phyloP scores from a whole-genome alignment of 2,797 vertebrate genomes.

The Galaxias olidus region DNA sequence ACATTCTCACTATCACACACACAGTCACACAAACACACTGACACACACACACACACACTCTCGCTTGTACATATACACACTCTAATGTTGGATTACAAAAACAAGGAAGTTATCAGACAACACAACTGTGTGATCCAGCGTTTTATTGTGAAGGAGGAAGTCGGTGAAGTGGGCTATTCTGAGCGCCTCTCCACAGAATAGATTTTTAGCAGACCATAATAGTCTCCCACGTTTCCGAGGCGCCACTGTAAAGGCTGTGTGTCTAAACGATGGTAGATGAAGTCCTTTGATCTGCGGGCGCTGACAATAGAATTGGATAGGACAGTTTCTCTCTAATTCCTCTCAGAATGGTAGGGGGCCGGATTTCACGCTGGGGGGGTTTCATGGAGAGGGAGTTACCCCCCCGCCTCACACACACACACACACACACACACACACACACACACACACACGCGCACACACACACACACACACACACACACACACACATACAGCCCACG shows the following conservation, averaged over 20 bases:
- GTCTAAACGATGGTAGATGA: conserved; percentile 46
- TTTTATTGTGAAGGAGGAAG: conserved; percentile 27
- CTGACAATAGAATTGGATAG: conserved; percentile 54
- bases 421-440: conserved; percentile 1
- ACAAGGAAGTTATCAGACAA: too few relatives aligned
- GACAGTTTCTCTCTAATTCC: conserved; percentile 63
- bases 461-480: conserved; percentile 18
- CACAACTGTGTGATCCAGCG: conserved; percentile 24
- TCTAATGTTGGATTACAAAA: too few relatives aligned
- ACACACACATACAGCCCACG: conserved; percentile 14
- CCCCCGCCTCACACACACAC: conserved; percentile 3
- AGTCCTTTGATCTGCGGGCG: conserved; percentile 52
- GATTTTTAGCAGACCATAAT: conserved; percentile 16
- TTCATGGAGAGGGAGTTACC: too few relatives aligned
- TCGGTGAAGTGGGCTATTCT: conserved; percentile 41
- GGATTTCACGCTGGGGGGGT: conserved; percentile 57
- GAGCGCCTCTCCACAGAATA: conserved; percentile 24
- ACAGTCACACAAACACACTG: too few relatives aligned
- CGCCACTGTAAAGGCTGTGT: conserved; percentile 30
- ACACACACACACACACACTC: too few relatives aligned
- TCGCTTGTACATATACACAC: too few relatives aligned
- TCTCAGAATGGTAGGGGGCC: conserved; percentile 45
- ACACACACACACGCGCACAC: not conserved
- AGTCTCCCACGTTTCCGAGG: conserved; percentile 16
- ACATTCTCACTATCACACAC: not conserved